Percentiles rank a stretch among this genome's conserved stretches.
These are phyloP conservation scores for Verasper variegatus DNA, from an alignment of 2,113 vertebrate species.

Conservation along the genomic window DNA sequence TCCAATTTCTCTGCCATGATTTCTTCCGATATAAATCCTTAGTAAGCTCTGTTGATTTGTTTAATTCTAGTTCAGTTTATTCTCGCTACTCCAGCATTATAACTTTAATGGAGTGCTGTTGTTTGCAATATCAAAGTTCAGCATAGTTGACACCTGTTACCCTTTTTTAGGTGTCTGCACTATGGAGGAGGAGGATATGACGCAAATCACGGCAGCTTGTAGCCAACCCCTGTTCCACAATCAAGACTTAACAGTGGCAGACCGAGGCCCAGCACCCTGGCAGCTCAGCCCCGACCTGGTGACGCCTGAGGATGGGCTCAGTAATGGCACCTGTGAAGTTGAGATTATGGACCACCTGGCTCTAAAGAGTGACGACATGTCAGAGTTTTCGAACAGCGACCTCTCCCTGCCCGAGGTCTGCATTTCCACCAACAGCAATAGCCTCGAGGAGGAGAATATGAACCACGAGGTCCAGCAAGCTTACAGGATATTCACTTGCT, in stretches of 20 bases:
- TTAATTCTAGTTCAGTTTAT: slow-evolving; percentile 7
- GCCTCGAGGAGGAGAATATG: slow-evolving; percentile 83
- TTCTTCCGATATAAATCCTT: neutral
- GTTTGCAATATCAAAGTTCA: slow-evolving; percentile 11
- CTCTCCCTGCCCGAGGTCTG: slow-evolving; percentile 75
- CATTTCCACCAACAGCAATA: slow-evolving; percentile 64
- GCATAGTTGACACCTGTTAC: slow-evolving; percentile 37
- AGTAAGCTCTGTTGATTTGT: neutral
- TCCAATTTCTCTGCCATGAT: neutral
- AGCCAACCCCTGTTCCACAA: slow-evolving; percentile 32
- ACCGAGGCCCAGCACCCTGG: slow-evolving; percentile 9
- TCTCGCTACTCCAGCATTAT: too few species aligned
- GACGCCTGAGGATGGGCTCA: slow-evolving; percentile 47
- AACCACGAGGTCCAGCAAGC: slow-evolving; percentile 92
- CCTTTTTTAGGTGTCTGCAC: slow-evolving; percentile 44
- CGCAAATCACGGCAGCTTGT: slow-evolving; percentile 46
- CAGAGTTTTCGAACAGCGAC: slow-evolving; percentile 73
- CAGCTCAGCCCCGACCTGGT: slow-evolving; percentile 14
- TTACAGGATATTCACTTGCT: slow-evolving; percentile 89
- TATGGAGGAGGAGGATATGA: slow-evolving; percentile 55
- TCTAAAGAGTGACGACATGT: slow-evolving; percentile 51
- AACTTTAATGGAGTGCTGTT: neutral
- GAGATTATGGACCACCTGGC: slow-evolving; percentile 55
- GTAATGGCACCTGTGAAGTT: slow-evolving; percentile 61
- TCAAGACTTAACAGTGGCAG: slow-evolving; percentile 30